Evolutionary conservation across 2,797 vertebrate species (phyloP).

Genomic region (Linurgus olivaceus): DNA sequence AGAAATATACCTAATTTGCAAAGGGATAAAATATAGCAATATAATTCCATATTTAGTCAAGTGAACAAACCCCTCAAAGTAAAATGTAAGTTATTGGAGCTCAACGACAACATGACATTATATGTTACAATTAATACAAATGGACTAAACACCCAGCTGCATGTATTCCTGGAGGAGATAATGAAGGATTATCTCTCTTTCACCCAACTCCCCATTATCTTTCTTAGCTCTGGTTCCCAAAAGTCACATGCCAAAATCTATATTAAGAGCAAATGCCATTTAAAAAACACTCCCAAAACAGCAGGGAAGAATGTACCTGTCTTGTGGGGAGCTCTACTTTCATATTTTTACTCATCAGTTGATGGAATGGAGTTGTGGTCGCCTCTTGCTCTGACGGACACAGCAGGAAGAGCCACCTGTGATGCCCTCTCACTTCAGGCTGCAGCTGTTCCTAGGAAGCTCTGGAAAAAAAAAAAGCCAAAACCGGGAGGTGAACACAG

Average conservation of each 20-base stretch:
- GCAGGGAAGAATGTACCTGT: not conserved
- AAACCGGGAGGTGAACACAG: accelerated
- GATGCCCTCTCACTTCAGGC: not conserved
- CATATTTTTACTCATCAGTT: not conserved
- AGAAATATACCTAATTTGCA: not conserved
- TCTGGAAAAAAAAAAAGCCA: not conserved
- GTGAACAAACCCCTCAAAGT: not conserved
- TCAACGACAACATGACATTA: not conserved
- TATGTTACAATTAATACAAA: not conserved
- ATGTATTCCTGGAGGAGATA: not conserved
- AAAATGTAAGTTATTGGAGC: not conserved
- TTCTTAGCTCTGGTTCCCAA: not conserved
- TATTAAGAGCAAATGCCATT: not conserved
- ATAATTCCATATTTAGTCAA: not conserved
- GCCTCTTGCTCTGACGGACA: not conserved
- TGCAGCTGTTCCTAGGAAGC: not conserved
- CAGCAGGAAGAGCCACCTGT: not conserved
- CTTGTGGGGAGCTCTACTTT: not conserved
- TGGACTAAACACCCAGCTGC: not conserved
- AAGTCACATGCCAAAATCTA: not conserved
- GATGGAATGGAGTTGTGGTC: not conserved
- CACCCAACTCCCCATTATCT: not conserved
- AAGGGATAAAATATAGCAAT: not conserved
- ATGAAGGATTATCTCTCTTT: not conserved
- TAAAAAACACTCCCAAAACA: not conserved